Base-by-base conservation (phyloP, 2,888 invertebrate species). In the Thecophora atra region DNA sequence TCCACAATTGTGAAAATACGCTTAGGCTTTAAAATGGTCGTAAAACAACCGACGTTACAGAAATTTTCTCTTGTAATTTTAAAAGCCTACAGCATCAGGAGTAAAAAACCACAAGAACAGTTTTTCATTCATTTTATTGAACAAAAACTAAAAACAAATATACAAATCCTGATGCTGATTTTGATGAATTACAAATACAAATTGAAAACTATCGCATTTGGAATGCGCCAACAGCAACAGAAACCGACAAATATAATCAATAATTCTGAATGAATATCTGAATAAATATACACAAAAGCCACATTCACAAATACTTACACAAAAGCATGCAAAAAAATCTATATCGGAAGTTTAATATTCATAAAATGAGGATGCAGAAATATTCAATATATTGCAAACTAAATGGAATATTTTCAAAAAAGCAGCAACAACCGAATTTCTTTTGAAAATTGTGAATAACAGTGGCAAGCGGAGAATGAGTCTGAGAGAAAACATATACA, bases 1-100 rank as follows among this genome's bases (percentile, higher is more conserved):
- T 4, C 15, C 13, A 15, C 24, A 60, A 58, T 69, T 69, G 60
- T 58, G 47, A 69, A 42, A 70, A 70, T 70, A 42, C 63, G 63
- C 52, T 63, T 70, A 62, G 52, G 63, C 28, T 47, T 30, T 1
- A 19, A 21, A 28, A 69, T 4, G 6, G 17, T 1, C n/a, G 5
- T 17, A 17, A n/a, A 47, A 37, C 37, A 37, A 37, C 37, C 6
- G 37, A n/a, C n/a, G n/a, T n/a, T n/a, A n/a, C 37, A 37, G 37
- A 37, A 8, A 21, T 24, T n/a, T 51, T n/a, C 54, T 24, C 17
- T 15, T 58, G 58, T 21, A 58, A 58, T 24, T 24, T 2, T 56
- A 24, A 24, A 56, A n/a, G 13, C 56, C 15, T 47, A 15, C 19
- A 56, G 11, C 19, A n/a, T 24, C 19, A 30, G 19, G 42, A 30